A percentile compares a stretch with the other conserved stretches of the same genome.
Conservation (phyloP, 1,140 invertebrate species). For the Cephus cinctus region DNA sequence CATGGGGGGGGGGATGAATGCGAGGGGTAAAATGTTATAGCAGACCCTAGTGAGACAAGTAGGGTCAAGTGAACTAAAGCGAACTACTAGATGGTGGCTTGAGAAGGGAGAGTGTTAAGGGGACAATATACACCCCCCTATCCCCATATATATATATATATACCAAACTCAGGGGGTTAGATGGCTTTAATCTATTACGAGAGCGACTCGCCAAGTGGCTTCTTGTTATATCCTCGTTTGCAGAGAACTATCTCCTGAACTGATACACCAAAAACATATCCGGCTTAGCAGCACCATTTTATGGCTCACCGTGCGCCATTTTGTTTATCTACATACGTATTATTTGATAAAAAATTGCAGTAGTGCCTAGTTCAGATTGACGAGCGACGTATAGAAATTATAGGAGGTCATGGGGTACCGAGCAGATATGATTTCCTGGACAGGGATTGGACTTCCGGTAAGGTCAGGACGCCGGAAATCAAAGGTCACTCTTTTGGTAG, state of each 20-base stretch:
- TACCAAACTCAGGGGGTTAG: slow-evolving; percentile 32
- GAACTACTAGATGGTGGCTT: slow-evolving; percentile 28
- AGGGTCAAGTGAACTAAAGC: slow-evolving; percentile 54
- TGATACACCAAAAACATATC: not conserved
- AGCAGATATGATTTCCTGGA: too few species aligned
- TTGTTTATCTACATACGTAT: slow-evolving; percentile 15
- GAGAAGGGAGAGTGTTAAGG: slow-evolving; percentile 46
- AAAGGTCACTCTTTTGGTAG: slow-evolving; percentile 21
- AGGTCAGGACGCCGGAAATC: slow-evolving; percentile 29
- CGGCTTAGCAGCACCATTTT: not conserved
- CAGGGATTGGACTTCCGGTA: slow-evolving; percentile 26
- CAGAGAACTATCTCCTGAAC: too few species aligned
- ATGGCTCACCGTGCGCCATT: slow-evolving; percentile 10
- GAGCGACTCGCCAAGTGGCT: slow-evolving; percentile 46
- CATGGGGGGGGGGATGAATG: slow-evolving; percentile 13
- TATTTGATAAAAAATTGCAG: too few species aligned
- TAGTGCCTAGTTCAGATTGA: too few species aligned
- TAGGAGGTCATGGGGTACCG: too few species aligned
- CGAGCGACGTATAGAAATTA: too few species aligned
- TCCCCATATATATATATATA: too few species aligned
- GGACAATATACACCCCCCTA: slow-evolving; percentile 46
- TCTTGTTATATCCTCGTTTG: slow-evolving; percentile 56
- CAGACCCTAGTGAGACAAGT: slow-evolving; percentile 37
- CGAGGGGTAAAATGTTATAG: slow-evolving; percentile 12
- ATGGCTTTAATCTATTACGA: slow-evolving; percentile 56